Percentiles rank a stretch among this genome's conserved stretches.
Evolutionary conservation across 1,140 invertebrate genomes (phyloP).

Genomic region (Pristionchus pacificus): DNA sequence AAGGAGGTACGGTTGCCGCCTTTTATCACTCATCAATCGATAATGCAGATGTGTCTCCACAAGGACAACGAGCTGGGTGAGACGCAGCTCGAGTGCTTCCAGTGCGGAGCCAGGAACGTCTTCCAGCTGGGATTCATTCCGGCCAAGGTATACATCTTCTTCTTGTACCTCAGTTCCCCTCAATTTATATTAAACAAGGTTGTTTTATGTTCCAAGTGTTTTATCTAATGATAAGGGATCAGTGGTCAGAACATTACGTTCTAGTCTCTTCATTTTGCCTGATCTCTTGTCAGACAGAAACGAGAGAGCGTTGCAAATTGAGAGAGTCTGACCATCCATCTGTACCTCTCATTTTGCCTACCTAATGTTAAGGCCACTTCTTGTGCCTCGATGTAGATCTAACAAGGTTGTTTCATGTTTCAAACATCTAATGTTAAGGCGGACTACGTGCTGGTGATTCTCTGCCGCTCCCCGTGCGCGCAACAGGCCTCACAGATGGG

Average conservation of each 20-base stretch:
- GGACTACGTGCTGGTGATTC: conserved; percentile 63
- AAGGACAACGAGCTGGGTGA: conserved; percentile 94
- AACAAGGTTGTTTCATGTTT: too few relatives aligned
- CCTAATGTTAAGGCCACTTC: too few relatives aligned
- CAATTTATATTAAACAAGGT: conserved; percentile 1
- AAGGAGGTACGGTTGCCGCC: conserved; percentile 80
- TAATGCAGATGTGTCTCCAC: conserved; percentile 66
- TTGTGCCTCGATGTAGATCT: too few relatives aligned
- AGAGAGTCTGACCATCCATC: conserved; percentile 5
- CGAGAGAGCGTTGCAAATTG: conserved; percentile 14
- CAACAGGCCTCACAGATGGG: conserved; percentile 91
- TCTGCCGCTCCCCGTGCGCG: conserved; percentile 95
- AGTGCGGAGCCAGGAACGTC: conserved; percentile 92
- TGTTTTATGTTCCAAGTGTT: conserved; percentile 13
- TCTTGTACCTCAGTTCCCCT: background rate
- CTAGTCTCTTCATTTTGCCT: conserved; percentile 8
- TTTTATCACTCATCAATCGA: background rate
- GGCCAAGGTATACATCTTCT: conserved; percentile 93
- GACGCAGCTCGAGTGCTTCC: conserved; percentile 95
- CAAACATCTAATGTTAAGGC: background rate
- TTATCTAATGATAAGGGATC: too few relatives aligned
- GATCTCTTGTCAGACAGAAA: conserved; percentile 12
- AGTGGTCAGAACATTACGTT: too few relatives aligned
- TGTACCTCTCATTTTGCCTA: too few relatives aligned
- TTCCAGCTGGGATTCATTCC: conserved; percentile 98